Evolutionary conservation across 2,797 vertebrate genomes (phyloP).

Genomic region (Microctenopoma steveboyesi): DNA sequence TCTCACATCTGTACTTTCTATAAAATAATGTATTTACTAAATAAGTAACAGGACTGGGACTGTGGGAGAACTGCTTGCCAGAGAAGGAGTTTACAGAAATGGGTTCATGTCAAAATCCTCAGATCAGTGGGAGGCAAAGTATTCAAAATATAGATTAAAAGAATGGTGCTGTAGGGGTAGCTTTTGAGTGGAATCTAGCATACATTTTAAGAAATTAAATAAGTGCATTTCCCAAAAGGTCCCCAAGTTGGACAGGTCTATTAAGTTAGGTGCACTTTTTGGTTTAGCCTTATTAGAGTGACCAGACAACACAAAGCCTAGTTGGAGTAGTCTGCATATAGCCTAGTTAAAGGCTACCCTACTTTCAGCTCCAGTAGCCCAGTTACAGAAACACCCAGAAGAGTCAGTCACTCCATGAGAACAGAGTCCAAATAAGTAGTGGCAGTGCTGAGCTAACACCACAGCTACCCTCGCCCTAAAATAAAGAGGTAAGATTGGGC

Average conservation of each 20-base stretch:
- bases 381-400: constrained; percentile 74
- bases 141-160: background rate
- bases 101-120: background rate
- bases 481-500: constrained; percentile 49
- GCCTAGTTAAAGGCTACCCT: constrained; percentile 76
- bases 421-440: constrained; percentile 68
- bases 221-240: background rate
- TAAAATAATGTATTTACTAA: background rate
- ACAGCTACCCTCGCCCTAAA: constrained; percentile 48
- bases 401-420: constrained; percentile 68
- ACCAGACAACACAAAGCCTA: constrained; percentile 41
- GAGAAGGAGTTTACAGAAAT: background rate
- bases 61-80: background rate
- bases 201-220: background rate
- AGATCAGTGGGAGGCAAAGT: background rate
- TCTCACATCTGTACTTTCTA: background rate
- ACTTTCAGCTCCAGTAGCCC: constrained; percentile 77
- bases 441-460: constrained; percentile 66
- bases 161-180: background rate
- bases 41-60: background rate
- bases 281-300: constrained; percentile 61
- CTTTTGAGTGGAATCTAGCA: background rate
- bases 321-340: constrained; percentile 55
- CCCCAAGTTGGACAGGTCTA: constrained; percentile 9
- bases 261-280: constrained; percentile 23